Evolutionary conservation across 2,113 vertebrate species (phyloP), one percentile per base, ranked within the genome.

Genomic region (Carassius carassius): DNA sequence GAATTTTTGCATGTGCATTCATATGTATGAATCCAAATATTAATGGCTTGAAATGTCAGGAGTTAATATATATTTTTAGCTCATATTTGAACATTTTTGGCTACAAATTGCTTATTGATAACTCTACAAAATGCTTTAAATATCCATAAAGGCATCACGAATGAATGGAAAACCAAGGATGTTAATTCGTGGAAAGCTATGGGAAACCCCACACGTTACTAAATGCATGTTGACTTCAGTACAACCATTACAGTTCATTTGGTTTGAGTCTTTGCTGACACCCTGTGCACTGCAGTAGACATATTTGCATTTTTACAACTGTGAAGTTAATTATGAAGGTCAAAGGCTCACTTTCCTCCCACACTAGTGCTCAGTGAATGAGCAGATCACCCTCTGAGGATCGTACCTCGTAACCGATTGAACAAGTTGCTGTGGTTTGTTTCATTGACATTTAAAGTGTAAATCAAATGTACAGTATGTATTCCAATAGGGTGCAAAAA

Each of bases 241-340:
- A 78, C 37, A 60, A 9, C 54, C 54, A 37, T 37, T 60, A 78
- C 19, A 78, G 54, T 62, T 58, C 10, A 37, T 35, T 13, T 13
- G 51, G 29, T 60, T 1, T 60, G 76, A 41, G 9, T 21, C 47
- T 77, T 21, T 7, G 6, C 72, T 12, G 13, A 23, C 44, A 17
- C 44, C 23, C 58, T 62, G 12, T 16, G 37, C 25, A 37, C 58
- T 21, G n/a, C 21, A 63, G 11, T 7, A 51, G 19, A 58, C 17
- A 35, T 62, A 56, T 25, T 76, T 82, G 74, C 62, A 70, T 32
- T 47, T 62, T 72, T 76, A 8, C 44, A 69, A 49, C 62, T 44
- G 78, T 80, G 14, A 74, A 58, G 63, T 21, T 78, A 60, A 74
- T 82, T 44, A 56, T 17, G 21, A 17, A 19, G n/a, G 62, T 84